phyloP scores from a whole-genome alignment of 2,888 invertebrate genomes.

The Diplolepis rosae region DNA sequence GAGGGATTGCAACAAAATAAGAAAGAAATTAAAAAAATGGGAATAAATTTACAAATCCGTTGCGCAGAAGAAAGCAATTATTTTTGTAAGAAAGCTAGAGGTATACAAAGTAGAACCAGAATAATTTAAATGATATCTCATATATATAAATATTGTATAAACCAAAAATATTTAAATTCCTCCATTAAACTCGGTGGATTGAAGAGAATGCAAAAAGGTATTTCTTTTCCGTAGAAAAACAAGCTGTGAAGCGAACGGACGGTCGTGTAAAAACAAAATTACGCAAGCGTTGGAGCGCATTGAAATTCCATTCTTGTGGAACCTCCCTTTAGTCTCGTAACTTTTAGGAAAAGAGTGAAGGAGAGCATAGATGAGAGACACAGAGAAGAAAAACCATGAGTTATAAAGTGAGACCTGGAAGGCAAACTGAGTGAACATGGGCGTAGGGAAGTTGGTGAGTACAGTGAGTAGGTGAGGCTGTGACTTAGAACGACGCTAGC shows the following conservation, averaged over 20 bases:
- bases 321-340: neutral
- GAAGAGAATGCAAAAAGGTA: neutral
- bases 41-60: too few species aligned
- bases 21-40: too few species aligned
- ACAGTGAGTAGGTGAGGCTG: neutral
- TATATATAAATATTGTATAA: too few species aligned
- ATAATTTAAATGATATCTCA: too few species aligned
- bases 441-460: neutral
- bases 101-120: too few species aligned
- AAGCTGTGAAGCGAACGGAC: neutral
- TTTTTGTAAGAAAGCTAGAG: too few species aligned
- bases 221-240: neutral
- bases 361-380: neutral
- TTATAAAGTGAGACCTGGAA: neutral
- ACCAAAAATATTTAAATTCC: too few species aligned
- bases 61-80: too few species aligned
- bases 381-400: conserved; percentile 1
- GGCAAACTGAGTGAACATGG: neutral
- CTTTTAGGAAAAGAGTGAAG: neutral
- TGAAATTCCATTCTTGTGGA: conserved; percentile 7
- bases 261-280: neutral
- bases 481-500: neutral
- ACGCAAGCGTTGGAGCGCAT: neutral
- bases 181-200: neutral
- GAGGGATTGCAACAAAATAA: too few species aligned